Conservation (phyloP, 2,888 invertebrate species). For the Dastarcus helophoroides region DNA sequence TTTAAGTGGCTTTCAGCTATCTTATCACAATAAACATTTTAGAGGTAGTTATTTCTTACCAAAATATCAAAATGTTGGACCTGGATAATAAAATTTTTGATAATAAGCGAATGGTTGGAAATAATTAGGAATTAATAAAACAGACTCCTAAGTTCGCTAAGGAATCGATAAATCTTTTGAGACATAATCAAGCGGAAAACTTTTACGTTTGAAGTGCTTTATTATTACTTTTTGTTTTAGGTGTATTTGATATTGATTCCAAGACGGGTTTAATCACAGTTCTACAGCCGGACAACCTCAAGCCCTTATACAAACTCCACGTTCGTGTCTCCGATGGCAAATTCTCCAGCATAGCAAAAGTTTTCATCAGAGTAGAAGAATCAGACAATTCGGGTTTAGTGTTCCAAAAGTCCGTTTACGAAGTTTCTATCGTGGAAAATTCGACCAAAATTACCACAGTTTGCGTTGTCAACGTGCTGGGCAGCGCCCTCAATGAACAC, state of each 20-base stretch:
- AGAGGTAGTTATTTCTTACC: too few relatives aligned
- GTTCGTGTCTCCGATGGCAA: slow-evolving; percentile 80
- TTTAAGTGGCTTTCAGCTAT: too few relatives aligned
- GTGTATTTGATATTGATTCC: slow-evolving; percentile 61
- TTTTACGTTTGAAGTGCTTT: too few relatives aligned
- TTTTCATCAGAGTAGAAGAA: slow-evolving; percentile 56
- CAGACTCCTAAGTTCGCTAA: too few relatives aligned
- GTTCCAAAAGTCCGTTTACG: slow-evolving; percentile 71
- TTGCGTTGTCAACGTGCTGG: slow-evolving; percentile 78
- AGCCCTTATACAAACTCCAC: slow-evolving; percentile 54
- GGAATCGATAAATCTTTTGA: too few relatives aligned
- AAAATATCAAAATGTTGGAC: too few relatives aligned
- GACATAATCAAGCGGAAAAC: too few relatives aligned
- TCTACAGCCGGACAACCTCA: slow-evolving; percentile 48
- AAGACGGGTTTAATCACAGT: slow-evolving; percentile 57
- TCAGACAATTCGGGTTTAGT: slow-evolving; percentile 64
- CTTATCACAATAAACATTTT: too few relatives aligned
- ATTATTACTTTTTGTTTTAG: too few relatives aligned
- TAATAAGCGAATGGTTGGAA: too few relatives aligned
- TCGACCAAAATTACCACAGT: slow-evolving; percentile 70
- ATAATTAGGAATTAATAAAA: too few relatives aligned
- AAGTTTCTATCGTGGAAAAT: slow-evolving; percentile 75
- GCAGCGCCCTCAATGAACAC: slow-evolving; percentile 78
- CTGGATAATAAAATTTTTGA: too few relatives aligned
- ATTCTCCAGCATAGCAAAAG: slow-evolving; percentile 59